phyloP scores from a whole-genome alignment of 30 jellyfish, hydroid and myxozoan genomes.

The Pelagia noctiluca region DNA sequence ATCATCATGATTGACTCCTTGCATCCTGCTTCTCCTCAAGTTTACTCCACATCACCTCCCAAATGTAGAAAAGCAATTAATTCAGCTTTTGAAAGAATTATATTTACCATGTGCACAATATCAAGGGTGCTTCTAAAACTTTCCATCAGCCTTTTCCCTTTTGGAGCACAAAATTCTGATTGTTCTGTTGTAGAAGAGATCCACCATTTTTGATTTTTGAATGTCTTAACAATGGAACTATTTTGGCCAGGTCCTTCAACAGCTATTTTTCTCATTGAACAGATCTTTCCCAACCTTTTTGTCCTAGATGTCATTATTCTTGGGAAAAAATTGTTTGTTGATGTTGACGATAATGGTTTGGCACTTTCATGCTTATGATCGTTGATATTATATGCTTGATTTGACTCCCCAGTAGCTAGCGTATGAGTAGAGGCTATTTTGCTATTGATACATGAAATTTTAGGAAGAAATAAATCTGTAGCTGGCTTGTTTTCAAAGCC shows the following conservation, averaged over 20 bases:
- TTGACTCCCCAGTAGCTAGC: too few relatives aligned
- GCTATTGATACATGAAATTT: too few relatives aligned
- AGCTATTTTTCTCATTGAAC: constrained; percentile 14
- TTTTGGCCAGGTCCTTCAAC: not conserved
- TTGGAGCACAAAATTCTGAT: constrained; percentile 34
- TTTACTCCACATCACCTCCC: not conserved
- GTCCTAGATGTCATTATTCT: constrained; percentile 40
- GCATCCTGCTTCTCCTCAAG: too few relatives aligned
- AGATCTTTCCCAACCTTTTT: constrained; percentile 52
- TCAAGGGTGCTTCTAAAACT: constrained; percentile 29
- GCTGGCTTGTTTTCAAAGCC: too few relatives aligned
- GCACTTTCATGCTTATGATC: constrained; percentile 14
- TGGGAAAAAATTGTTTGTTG: constrained; percentile 36
- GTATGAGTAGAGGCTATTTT: too few relatives aligned
- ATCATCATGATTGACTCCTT: too few relatives aligned
- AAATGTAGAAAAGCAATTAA: not conserved
- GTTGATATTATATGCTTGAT: not conserved
- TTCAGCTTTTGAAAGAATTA: not conserved
- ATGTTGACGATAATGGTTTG: not conserved
- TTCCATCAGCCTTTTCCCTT: constrained; percentile 46
- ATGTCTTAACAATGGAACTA: constrained; percentile 12
- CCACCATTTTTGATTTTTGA: constrained; percentile 73
- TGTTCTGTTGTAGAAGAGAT: constrained; percentile 30
- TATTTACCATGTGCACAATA: constrained; percentile 28
- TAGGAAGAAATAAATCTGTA: too few relatives aligned